phyloP scores from a whole-genome alignment of 2,113 vertebrate species.

The Corythoichthys intestinalis region DNA sequence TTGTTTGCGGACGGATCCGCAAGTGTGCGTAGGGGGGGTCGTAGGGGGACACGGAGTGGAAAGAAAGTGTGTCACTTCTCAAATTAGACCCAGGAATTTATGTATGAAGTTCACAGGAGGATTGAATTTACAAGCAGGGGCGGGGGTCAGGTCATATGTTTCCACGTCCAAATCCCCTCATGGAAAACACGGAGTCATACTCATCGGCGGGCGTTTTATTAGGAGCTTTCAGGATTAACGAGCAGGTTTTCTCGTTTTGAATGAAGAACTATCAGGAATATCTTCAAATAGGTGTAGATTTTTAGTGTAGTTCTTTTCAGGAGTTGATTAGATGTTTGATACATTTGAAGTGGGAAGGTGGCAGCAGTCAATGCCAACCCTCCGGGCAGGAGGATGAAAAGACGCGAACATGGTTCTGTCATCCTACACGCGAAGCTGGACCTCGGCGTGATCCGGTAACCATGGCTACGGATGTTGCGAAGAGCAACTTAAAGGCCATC shows the following conservation, averaged over 20 bases:
- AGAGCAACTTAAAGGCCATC: conserved; percentile 18
- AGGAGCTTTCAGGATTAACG: background rate
- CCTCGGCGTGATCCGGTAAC: conserved; percentile 17
- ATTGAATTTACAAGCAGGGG: conserved; percentile 65
- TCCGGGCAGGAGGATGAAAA: too few relatives aligned
- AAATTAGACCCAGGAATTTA: conserved; percentile 75
- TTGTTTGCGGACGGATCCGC: background rate
- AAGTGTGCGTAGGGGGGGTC: background rate
- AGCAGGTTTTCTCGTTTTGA: too few relatives aligned
- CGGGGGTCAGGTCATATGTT: conserved; percentile 29
- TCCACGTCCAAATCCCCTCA: background rate
- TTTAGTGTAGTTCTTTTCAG: too few relatives aligned
- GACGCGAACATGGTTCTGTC: background rate
- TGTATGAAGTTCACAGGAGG: conserved; percentile 73
- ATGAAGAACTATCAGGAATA: background rate
- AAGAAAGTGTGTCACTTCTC: conserved; percentile 62
- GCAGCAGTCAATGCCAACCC: too few relatives aligned
- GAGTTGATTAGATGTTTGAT: too few relatives aligned
- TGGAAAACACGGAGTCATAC: background rate
- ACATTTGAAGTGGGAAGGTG: too few relatives aligned
- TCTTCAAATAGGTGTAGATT: background rate
- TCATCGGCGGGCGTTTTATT: background rate
- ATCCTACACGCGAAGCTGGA: background rate
- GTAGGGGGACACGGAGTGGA: conserved; percentile 30
- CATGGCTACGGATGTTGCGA: conserved; percentile 34